Conservation (phyloP, 2,888 invertebrate genomes). For the Athetis lepigone region DNA sequence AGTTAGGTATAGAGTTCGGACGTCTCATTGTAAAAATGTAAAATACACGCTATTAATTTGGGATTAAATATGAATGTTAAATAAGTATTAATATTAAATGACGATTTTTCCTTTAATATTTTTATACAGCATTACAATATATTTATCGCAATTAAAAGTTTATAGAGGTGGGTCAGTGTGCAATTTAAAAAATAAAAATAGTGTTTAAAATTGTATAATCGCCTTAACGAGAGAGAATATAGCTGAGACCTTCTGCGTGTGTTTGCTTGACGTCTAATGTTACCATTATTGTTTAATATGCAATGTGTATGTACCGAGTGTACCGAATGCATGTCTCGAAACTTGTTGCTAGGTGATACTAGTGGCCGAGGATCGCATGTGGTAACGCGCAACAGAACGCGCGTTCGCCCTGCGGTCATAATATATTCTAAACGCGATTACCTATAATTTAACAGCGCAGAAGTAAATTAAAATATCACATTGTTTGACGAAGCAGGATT, state of each 20-base stretch:
- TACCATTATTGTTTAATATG: conserved; percentile 73
- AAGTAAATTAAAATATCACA: conserved; percentile 58
- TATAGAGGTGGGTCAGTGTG: conserved; percentile 90
- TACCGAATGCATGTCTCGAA: conserved; percentile 69
- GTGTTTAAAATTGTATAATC: conserved; percentile 88
- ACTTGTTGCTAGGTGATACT: conserved; percentile 71
- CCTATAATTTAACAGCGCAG: conserved; percentile 36
- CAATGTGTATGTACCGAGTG: conserved; percentile 70
- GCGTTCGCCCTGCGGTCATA: conserved; percentile 5
- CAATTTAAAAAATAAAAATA: conserved; percentile 84
- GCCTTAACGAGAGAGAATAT: conserved; percentile 90
- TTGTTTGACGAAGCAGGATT: conserved; percentile 32
- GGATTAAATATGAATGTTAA: conserved; percentile 86
- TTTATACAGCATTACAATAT: conserved; percentile 90
- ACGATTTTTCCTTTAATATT: conserved; percentile 90
- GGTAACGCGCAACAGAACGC: conserved; percentile 21
- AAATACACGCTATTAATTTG: conserved; percentile 88
- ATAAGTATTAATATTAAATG: conserved; percentile 86
- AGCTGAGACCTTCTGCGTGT: conserved; percentile 86
- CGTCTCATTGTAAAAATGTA: conserved; percentile 90
- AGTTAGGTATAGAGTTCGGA: conserved; percentile 84
- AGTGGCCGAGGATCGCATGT: conserved; percentile 45
- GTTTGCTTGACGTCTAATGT: conserved; percentile 82
- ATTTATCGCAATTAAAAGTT: conserved; percentile 90
- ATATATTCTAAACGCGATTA: conserved; percentile 38